These are phyloP conservation scores for Chinchilla lanigera DNA, from an alignment of 2,113 vertebrate genomes.

Conservation along the genomic window DNA sequence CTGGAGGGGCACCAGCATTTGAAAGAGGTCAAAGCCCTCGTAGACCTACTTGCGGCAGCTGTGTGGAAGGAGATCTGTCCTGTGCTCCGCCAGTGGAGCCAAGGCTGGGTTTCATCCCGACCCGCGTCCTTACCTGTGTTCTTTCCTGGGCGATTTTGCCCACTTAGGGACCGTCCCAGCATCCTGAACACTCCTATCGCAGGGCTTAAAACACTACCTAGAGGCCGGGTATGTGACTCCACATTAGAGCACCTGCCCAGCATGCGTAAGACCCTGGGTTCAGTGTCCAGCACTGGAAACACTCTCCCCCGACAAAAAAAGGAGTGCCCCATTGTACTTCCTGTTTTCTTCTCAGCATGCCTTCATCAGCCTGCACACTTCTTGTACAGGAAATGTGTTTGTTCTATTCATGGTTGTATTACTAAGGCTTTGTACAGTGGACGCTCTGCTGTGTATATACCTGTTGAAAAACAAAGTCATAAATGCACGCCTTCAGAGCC, in stretches of 20 bases:
- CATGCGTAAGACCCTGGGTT: neutral
- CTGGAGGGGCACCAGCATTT: neutral
- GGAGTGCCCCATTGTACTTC: neutral
- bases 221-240: neutral
- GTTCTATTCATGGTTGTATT: neutral
- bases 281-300: neutral
- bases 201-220: neutral
- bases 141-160: neutral
- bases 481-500: neutral
- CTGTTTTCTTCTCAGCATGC: neutral
- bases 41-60: no score
- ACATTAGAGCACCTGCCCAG: neutral
- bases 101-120: neutral
- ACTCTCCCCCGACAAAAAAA: neutral
- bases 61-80: neutral
- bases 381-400: neutral
- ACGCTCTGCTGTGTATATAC: neutral
- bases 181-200: neutral
- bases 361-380: neutral
- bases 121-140: neutral
- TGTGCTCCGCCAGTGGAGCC: neutral
- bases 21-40: neutral
- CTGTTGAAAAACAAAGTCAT: neutral
- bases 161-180: neutral
- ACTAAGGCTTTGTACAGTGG: neutral